These are phyloP conservation scores for Brienomyrus brachyistius DNA, from an alignment of 2,113 vertebrate species.

Conservation along the genomic window DNA sequence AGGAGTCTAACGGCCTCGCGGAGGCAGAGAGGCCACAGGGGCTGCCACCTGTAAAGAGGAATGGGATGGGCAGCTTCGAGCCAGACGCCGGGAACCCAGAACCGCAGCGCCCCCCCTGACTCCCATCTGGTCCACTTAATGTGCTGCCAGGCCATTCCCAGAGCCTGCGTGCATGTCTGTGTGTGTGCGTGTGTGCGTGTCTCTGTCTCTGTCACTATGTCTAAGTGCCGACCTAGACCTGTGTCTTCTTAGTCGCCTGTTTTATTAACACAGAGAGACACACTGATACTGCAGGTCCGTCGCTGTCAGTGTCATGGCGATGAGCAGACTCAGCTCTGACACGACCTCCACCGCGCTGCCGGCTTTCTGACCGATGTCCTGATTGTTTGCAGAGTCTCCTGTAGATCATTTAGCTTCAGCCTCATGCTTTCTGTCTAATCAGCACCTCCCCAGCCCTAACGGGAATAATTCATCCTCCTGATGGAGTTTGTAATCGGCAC, in stretches of 20 bases:
- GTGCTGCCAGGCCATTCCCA: neutral
- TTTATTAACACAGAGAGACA: neutral
- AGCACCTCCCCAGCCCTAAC: neutral
- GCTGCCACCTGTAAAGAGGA: neutral
- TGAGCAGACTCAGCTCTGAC: neutral
- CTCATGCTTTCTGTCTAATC: neutral
- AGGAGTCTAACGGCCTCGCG: neutral
- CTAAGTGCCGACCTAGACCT: neutral
- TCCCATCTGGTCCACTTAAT: neutral
- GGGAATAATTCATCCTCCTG: neutral
- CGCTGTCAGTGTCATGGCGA: neutral
- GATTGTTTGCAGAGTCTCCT: neutral
- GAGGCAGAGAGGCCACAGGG: neutral
- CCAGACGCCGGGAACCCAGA: neutral
- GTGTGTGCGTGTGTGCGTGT: too few species aligned
- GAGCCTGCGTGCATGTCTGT: neutral
- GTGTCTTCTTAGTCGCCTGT: neutral
- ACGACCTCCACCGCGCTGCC: neutral
- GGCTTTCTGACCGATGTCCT: neutral
- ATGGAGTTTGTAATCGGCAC: neutral
- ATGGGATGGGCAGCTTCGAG: neutral
- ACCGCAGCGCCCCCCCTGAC: neutral
- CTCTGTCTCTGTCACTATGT: neutral
- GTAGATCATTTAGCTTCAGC: neutral
- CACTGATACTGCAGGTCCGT: neutral